Evolutionary conservation across 53 echinoderm and acorn worm genomes (phyloP).

Genomic region (Antedon mediterranea): DNA sequence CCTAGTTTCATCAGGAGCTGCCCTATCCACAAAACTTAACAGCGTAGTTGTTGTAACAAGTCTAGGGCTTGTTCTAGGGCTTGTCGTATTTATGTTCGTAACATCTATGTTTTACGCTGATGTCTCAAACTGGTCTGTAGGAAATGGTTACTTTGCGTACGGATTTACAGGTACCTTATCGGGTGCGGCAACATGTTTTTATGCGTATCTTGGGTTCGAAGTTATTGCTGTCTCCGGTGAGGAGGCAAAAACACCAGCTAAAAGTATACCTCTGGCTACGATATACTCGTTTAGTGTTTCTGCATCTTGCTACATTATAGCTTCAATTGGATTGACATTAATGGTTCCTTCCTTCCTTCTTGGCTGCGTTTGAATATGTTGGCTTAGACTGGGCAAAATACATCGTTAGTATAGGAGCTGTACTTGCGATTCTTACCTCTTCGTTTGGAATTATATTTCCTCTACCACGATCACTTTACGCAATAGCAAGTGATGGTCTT

Average conservation of each 20-base stretch:
- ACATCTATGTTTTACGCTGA: slow-evolving; percentile 19
- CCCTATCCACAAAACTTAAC: slow-evolving; percentile 18
- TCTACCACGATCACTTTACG: background rate
- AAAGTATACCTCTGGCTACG: slow-evolving; percentile 2
- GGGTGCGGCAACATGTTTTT: slow-evolving; percentile 7
- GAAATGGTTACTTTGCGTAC: background rate
- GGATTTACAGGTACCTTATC: background rate
- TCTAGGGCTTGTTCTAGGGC: slow-evolving; percentile 14
- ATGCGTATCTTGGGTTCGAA: slow-evolving; percentile 3
- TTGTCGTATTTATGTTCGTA: slow-evolving; percentile 30
- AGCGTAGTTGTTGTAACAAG: slow-evolving; percentile 22
- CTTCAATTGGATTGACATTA: background rate
- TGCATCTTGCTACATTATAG: background rate
- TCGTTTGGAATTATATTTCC: background rate
- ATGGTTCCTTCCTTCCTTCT: background rate
- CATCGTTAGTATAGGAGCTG: background rate
- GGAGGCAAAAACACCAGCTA: slow-evolving; percentile 2
- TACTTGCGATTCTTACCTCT: background rate
- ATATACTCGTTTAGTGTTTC: background rate
- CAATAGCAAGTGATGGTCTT: slow-evolving; percentile 1
- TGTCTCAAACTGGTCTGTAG: slow-evolving; percentile 14
- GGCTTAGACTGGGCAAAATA: slow-evolving; percentile 3
- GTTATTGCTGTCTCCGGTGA: background rate
- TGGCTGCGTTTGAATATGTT: background rate
- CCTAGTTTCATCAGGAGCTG: slow-evolving; percentile 34